phyloP scores from a whole-genome alignment of 2,113 vertebrate species.

The Halichoerus grypus region DNA sequence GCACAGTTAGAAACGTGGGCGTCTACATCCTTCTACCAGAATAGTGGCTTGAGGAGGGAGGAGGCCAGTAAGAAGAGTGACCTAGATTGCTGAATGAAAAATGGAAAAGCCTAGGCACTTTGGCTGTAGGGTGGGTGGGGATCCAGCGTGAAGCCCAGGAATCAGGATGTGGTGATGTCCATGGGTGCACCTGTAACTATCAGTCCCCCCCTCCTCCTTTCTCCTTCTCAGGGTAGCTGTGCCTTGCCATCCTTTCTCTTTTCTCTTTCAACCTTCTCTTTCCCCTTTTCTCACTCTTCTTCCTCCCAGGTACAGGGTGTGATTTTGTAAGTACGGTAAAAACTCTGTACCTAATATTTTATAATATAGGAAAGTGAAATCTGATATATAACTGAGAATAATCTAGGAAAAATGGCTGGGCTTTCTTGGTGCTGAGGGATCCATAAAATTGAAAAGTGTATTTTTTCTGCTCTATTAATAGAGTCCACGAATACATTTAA shows the following conservation, averaged over 20 bases:
- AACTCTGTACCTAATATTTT: background rate
- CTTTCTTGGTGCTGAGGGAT: background rate
- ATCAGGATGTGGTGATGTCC: background rate
- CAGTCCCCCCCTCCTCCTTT: accelerated
- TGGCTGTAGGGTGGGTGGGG: too few species aligned
- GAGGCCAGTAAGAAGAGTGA: background rate
- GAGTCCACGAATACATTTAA: background rate
- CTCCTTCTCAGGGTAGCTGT: background rate
- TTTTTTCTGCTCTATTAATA: background rate
- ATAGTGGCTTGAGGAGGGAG: background rate
- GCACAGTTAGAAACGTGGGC: background rate
- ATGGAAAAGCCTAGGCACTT: background rate
- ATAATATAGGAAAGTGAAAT: background rate
- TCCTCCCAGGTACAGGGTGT: background rate
- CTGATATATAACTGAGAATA: background rate
- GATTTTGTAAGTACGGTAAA: background rate
- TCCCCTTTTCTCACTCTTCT: background rate
- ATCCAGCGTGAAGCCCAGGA: background rate
- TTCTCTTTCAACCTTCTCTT: background rate
- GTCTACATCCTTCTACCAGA: accelerated
- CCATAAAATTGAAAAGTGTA: background rate
- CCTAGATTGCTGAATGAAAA: background rate
- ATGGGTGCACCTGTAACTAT: accelerated
- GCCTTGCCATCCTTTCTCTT: background rate
- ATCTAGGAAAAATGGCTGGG: background rate